These are phyloP conservation scores for Pantherophis alleghaniensis DNA, from an alignment of 2,797 vertebrate species.

Conservation along the genomic window DNA sequence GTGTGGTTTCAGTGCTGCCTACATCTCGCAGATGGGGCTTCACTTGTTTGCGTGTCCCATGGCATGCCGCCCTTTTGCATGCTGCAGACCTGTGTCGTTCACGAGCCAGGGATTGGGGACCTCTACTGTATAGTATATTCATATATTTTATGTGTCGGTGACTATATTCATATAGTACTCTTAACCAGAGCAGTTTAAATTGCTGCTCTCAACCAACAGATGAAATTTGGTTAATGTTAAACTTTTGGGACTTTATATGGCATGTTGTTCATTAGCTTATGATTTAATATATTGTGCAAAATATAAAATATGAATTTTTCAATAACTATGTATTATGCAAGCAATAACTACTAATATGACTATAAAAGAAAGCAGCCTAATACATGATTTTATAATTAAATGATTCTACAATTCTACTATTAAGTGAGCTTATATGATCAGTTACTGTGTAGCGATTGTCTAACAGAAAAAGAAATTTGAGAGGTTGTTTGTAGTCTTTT, in stretches of 20 bases:
- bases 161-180: neutral
- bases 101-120: too few species aligned
- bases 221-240: neutral
- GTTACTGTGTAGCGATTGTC: neutral
- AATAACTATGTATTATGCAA: neutral
- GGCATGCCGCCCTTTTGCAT: too few species aligned
- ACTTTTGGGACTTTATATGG: neutral
- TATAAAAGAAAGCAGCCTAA: neutral
- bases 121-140: neutral
- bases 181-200: neutral
- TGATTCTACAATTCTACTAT: neutral
- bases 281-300: neutral
- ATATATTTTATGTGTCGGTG: neutral
- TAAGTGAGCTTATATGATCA: neutral
- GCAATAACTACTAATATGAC: neutral
- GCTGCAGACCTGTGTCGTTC: too few species aligned
- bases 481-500: neutral
- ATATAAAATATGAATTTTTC: neutral
- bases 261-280: neutral
- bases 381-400: neutral
- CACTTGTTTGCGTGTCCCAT: too few species aligned
- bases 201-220: neutral
- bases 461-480: neutral
- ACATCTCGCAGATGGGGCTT: too few species aligned
- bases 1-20: too few species aligned